Evolutionary conservation across 2,888 invertebrate species (phyloP).

Genomic region (Chrysolina americana): DNA sequence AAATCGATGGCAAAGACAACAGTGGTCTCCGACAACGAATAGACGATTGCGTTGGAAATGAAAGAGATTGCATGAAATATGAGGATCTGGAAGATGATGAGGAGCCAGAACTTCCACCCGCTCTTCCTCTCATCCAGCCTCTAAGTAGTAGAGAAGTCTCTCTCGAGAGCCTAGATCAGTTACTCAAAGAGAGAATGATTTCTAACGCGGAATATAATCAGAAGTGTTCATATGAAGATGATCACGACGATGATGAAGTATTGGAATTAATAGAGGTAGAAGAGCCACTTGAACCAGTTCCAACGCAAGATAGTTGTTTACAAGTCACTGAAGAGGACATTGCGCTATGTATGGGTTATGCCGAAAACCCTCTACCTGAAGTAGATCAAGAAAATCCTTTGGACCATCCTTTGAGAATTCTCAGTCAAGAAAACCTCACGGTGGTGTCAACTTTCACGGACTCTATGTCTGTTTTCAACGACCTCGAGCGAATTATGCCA

Average conservation of each 20-base stretch:
- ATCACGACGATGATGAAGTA: conserved; percentile 76
- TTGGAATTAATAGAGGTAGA: conserved; percentile 85
- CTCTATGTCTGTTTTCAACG: conserved; percentile 77
- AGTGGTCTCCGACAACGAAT: neutral
- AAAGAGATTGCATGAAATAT: conserved; percentile 64
- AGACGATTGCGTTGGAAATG: conserved; percentile 48
- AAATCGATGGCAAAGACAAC: conserved; percentile 60
- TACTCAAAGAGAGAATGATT: conserved; percentile 80
- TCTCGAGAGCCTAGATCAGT: conserved; percentile 85
- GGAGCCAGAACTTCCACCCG: conserved; percentile 85
- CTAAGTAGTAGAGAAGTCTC: conserved; percentile 87
- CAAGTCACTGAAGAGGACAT: conserved; percentile 96
- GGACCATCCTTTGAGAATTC: conserved; percentile 89
- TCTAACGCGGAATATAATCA: conserved; percentile 67
- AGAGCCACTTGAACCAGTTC: conserved; percentile 86
- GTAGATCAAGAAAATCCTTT: conserved; percentile 80
- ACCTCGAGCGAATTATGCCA: conserved; percentile 78
- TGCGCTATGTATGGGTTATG: conserved; percentile 84
- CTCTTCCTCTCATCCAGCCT: conserved; percentile 84
- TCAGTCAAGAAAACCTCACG: conserved; percentile 93
- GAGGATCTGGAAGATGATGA: conserved; percentile 82
- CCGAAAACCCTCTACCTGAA: conserved; percentile 80
- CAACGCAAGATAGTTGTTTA: conserved; percentile 88
- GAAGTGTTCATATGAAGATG: conserved; percentile 71
- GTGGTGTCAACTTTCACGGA: conserved; percentile 92